These are phyloP conservation scores for Tricholaema leucomelas DNA, from an alignment of 2,113 vertebrate genomes.

Conservation along the genomic window DNA sequence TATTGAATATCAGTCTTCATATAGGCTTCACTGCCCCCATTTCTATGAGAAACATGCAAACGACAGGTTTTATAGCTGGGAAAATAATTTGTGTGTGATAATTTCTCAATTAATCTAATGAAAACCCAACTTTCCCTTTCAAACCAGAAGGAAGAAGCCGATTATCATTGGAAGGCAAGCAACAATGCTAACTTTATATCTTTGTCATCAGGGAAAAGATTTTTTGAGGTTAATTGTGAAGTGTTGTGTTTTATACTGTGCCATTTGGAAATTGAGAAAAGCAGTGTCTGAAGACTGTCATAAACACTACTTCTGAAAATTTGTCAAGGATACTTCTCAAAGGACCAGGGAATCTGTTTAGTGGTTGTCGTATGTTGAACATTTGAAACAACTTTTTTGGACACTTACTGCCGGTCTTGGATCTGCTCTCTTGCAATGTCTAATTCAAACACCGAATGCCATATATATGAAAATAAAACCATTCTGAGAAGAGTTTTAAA, in stretches of 20 bases:
- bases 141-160: not conserved
- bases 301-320: not conserved
- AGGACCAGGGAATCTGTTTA: not conserved
- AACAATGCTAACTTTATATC: accelerated
- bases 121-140: not conserved
- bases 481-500: conserved; percentile 1
- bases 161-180: not conserved
- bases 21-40: not conserved
- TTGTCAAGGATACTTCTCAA: not conserved
- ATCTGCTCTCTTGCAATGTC: not conserved
- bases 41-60: not conserved
- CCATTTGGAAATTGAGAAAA: not conserved
- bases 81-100: not conserved
- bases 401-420: not conserved
- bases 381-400: not conserved
- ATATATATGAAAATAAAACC: not conserved
- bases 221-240: not conserved
- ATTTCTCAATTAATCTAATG: not conserved
- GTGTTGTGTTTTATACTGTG: not conserved
- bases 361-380: not conserved
- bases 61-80: not conserved
- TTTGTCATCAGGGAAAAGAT: not conserved
- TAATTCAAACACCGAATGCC: accelerated
- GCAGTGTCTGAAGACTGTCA: not conserved
- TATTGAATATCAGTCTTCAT: not conserved